A percentile compares a stretch with the other conserved stretches of the same genome.
These are phyloP conservation scores for Enteromius radiatus DNA, from an alignment of 2,797 vertebrate genomes.

Conservation along the genomic window DNA sequence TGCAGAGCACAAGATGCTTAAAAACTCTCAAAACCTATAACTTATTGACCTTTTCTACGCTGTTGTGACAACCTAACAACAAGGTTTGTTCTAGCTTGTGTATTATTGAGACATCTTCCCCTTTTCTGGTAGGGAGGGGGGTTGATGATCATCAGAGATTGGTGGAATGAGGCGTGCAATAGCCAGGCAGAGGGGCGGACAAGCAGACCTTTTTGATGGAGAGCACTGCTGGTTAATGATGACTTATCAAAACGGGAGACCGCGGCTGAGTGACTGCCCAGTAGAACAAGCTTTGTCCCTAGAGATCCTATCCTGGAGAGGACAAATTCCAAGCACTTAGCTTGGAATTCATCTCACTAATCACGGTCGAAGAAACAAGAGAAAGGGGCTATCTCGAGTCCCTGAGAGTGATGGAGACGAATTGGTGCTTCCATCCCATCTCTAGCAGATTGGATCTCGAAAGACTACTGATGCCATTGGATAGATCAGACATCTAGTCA, in stretches of 20 bases:
- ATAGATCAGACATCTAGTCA: conserved; percentile 26
- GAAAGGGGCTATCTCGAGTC: conserved; percentile 49
- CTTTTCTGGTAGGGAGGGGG: conserved; percentile 12
- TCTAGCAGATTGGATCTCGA: conserved; percentile 47
- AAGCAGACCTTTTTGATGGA: conserved; percentile 55
- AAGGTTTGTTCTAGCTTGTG: conserved; percentile 12
- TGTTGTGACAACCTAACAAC: not conserved
- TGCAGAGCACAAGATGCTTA: not conserved
- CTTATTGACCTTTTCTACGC: not conserved
- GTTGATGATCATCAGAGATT: conserved; percentile 51
- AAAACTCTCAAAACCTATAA: not conserved
- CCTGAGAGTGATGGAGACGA: conserved; percentile 53
- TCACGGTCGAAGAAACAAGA: conserved; percentile 51
- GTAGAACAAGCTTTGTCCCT: conserved; percentile 48
- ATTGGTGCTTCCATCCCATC: conserved; percentile 36
- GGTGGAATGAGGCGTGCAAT: conserved; percentile 54
- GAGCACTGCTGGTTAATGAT: conserved; percentile 55
- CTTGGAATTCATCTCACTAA: conserved; percentile 56
- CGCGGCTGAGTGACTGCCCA: conserved; percentile 49
- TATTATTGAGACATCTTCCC: conserved; percentile 44
- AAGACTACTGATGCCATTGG: conserved; percentile 35
- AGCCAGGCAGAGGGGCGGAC: conserved; percentile 55
- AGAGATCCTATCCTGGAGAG: conserved; percentile 52
- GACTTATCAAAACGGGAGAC: conserved; percentile 61
- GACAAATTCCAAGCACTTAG: conserved; percentile 59